Conservation (phyloP, 2,113 vertebrate genomes). For the Lophius piscatorius region DNA sequence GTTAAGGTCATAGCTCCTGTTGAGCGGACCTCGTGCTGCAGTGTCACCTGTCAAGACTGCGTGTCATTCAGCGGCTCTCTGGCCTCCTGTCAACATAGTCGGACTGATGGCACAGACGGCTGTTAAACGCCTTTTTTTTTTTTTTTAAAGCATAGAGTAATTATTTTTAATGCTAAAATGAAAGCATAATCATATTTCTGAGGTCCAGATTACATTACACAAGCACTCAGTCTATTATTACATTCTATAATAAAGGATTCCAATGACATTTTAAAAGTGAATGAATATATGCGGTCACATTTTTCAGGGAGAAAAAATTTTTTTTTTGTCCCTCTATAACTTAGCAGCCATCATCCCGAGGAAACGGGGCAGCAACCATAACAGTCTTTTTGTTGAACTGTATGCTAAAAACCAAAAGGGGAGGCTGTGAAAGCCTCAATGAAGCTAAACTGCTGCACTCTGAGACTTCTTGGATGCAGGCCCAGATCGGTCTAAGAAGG, state of each 20-base stretch:
- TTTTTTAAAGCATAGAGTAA: too few relatives aligned
- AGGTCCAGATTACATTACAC: constrained; percentile 3
- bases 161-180: too few relatives aligned
- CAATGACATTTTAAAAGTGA: too few relatives aligned
- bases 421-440: not conserved
- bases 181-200: too few relatives aligned
- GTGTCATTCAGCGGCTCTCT: constrained; percentile 52
- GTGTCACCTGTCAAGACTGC: constrained; percentile 34
- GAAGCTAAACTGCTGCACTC: constrained; percentile 6
- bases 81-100: constrained; percentile 53
- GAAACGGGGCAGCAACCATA: constrained; percentile 32
- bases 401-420: constrained; percentile 12
- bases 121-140: too few relatives aligned
- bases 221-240: constrained; percentile 2
- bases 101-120: not conserved
- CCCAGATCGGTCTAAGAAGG: constrained; percentile 5
- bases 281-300: constrained; percentile 29
- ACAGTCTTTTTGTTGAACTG: constrained; percentile 9
- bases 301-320: not conserved
- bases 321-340: constrained; percentile 35
- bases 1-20: constrained; percentile 15
- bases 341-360: constrained; percentile 33
- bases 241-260: constrained; percentile 17
- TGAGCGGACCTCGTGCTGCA: constrained; percentile 15
- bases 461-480: not conserved